Percentiles rank a stretch among this genome's conserved stretches.
Evolutionary conservation across 1,140 invertebrate species (phyloP).

Genomic region (Centruroides sculpturatus): DNA sequence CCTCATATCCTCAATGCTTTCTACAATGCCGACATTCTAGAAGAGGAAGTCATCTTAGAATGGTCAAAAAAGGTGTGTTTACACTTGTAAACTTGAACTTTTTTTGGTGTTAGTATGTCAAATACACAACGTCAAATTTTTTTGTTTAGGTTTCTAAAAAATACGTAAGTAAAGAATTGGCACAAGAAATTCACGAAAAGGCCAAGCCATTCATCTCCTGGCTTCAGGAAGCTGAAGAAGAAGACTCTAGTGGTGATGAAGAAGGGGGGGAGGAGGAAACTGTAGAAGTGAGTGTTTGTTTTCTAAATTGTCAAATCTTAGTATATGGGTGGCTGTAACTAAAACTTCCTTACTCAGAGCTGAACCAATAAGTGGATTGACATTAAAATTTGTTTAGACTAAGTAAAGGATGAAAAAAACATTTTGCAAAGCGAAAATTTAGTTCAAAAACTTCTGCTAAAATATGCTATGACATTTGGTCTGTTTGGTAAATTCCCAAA

Average conservation of each 20-base stretch:
- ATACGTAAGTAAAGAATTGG: slow-evolving; percentile 79
- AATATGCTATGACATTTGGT: neutral
- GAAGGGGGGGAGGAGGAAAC: slow-evolving; percentile 54
- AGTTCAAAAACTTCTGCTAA: neutral
- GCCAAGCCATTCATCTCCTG: slow-evolving; percentile 89
- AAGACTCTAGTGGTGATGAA: slow-evolving; percentile 49
- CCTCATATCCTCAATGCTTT: slow-evolving; percentile 80
- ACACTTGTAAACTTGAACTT: neutral
- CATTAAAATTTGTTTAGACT: too few relatives aligned
- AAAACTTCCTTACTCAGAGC: neutral
- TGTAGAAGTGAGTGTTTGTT: slow-evolving; percentile 36
- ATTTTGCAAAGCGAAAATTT: neutral
- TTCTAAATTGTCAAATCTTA: neutral
- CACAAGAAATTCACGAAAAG: slow-evolving; percentile 79
- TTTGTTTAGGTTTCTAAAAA: slow-evolving; percentile 53
- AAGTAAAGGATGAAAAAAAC: neutral
- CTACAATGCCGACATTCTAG: slow-evolving; percentile 89
- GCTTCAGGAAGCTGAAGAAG: slow-evolving; percentile 93
- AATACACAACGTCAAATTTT: too few relatives aligned
- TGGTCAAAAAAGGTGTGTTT: slow-evolving; percentile 74
- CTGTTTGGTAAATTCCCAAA: too few relatives aligned
- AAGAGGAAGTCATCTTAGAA: slow-evolving; percentile 84
- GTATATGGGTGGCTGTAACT: neutral
- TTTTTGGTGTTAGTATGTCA: neutral
- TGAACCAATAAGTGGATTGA: too few relatives aligned